A percentile compares a stretch with the other conserved stretches of the same genome.
phyloP scores from a whole-genome alignment of 2,888 invertebrate genomes.

The Epirrita christyi region DNA sequence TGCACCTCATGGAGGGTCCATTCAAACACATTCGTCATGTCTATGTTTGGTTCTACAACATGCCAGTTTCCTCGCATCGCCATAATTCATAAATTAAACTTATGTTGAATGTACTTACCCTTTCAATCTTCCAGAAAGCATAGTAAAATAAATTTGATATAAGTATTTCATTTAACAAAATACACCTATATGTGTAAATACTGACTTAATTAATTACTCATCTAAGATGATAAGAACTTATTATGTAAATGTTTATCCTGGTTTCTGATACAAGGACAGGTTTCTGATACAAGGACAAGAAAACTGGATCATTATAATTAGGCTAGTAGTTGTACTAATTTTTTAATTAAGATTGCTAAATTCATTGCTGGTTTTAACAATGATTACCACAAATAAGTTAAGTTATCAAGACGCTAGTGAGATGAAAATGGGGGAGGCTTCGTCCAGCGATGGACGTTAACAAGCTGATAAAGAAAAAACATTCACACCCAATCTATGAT shows the following conservation, averaged over 20 bases:
- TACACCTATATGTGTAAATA: not conserved
- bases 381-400: too few relatives aligned
- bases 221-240: conserved; percentile 1
- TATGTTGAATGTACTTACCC: conserved; percentile 52
- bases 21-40: too few relatives aligned
- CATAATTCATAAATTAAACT: not conserved
- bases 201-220: not conserved
- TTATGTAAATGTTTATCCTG: conserved; percentile 20
- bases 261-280: not conserved
- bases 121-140: conserved; percentile 56
- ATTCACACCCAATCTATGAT: too few relatives aligned
- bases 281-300: not conserved
- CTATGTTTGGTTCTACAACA: too few relatives aligned
- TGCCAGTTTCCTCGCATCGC: too few relatives aligned
- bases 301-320: not conserved
- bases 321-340: not conserved
- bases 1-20: too few relatives aligned
- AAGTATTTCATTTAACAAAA: not conserved
- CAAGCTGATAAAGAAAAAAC: too few relatives aligned
- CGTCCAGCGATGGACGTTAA: too few relatives aligned
- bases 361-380: too few relatives aligned
- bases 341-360: too few relatives aligned
- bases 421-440: too few relatives aligned
- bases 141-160: not conserved
- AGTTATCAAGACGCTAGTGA: too few relatives aligned